These are phyloP conservation scores for Hypolimnas misippus DNA, from an alignment of 2,888 invertebrate genomes.

Conservation along the genomic window DNA sequence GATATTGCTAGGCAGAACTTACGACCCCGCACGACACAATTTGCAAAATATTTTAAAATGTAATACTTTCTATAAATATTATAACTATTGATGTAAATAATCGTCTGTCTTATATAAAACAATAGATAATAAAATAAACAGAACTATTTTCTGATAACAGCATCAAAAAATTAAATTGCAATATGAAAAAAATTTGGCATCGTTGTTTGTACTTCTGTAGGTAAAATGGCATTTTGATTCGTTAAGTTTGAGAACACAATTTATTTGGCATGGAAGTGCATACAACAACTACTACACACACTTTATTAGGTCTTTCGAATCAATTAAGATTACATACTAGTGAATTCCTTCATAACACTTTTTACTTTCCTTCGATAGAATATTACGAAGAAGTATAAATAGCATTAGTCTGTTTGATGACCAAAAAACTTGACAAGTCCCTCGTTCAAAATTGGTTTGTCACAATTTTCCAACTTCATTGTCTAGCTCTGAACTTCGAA, in stretches of 20 bases:
- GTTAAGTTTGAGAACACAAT: slow-evolving; percentile 31
- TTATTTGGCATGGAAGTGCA: slow-evolving; percentile 25
- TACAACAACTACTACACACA: slow-evolving; percentile 6
- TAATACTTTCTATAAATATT: not conserved
- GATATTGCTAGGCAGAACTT: slow-evolving; percentile 3
- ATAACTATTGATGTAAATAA: slow-evolving; percentile 15
- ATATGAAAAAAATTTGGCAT: slow-evolving; percentile 46
- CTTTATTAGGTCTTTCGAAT: slow-evolving; percentile 3
- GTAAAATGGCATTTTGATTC: slow-evolving; percentile 25
- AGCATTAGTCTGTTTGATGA: not conserved
- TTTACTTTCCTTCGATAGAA: not conserved
- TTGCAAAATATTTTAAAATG: not conserved
- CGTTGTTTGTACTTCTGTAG: slow-evolving; percentile 48
- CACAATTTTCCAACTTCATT: not conserved
- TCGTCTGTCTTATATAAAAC: slow-evolving; percentile 7
- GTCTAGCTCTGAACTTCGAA: not conserved
- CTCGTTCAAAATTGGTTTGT: too few species aligned
- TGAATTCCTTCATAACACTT: slow-evolving; percentile 8
- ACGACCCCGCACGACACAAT: not conserved
- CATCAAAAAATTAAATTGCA: slow-evolving; percentile 32
- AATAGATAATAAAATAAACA: slow-evolving; percentile 24
- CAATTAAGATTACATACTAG: not conserved
- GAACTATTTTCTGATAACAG: slow-evolving; percentile 8
- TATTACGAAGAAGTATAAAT: not conserved
- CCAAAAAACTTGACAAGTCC: not conserved